These are phyloP conservation scores for Urocitellus parryii DNA, from an alignment of 2,113 vertebrate genomes.

Conservation along the genomic window DNA sequence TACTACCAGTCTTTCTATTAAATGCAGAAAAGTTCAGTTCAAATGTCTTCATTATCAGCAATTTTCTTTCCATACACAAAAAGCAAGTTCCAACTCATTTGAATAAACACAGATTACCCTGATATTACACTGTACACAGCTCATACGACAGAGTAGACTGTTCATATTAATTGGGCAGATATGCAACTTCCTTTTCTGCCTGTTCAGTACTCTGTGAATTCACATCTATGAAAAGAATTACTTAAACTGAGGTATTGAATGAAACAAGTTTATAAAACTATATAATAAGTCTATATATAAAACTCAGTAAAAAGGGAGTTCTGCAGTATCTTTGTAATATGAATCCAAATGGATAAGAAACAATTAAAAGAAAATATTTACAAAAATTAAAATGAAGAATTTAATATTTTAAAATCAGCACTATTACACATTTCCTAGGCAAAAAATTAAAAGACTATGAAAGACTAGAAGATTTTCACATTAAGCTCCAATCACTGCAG, in stretches of 20 bases:
- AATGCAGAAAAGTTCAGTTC: background rate
- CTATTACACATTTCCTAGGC: background rate
- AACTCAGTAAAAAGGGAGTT: background rate
- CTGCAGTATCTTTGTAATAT: background rate
- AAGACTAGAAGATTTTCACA: background rate
- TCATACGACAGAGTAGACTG: too few species aligned
- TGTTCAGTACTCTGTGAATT: background rate
- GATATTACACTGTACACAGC: too few species aligned
- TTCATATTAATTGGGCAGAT: background rate
- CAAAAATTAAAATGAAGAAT: background rate
- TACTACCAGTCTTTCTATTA: background rate
- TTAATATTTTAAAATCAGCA: background rate
- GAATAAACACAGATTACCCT: background rate
- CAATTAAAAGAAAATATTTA: background rate
- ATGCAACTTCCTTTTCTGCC: background rate
- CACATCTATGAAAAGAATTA: background rate
- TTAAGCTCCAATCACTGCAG: background rate
- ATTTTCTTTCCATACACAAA: background rate
- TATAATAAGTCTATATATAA: background rate
- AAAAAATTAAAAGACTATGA: background rate
- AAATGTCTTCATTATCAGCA: background rate
- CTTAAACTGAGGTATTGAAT: background rate
- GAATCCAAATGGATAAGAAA: background rate
- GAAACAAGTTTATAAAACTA: background rate
- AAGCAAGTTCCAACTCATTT: slow-evolving; percentile 31